Evolutionary conservation across 2,888 invertebrate genomes (phyloP).

Genomic region (Onchidella celtica): DNA sequence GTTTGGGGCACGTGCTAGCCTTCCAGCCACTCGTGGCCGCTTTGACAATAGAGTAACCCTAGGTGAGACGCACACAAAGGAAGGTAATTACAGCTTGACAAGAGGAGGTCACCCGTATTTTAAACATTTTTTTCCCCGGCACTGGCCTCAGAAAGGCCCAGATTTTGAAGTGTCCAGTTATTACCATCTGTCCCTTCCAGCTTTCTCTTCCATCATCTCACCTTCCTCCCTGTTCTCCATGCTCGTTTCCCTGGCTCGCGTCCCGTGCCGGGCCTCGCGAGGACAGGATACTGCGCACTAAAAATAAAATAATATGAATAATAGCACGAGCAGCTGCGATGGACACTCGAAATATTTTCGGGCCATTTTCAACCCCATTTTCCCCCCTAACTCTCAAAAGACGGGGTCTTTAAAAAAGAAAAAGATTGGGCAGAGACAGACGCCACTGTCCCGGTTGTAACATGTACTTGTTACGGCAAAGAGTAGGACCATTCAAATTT

Average conservation of each 20-base stretch:
- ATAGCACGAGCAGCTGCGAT: neutral
- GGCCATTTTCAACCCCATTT: neutral
- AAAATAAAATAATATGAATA: neutral
- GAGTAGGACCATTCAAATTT: neutral
- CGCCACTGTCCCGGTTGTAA: neutral
- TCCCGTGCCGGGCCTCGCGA: neutral
- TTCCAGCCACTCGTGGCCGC: neutral
- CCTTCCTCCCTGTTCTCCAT: neutral
- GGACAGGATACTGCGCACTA: neutral
- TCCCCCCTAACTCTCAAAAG: neutral
- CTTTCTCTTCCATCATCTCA: neutral
- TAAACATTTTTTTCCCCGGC: neutral
- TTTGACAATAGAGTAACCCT: neutral
- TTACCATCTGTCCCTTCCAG: neutral
- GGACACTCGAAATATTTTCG: neutral
- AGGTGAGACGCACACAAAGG: slow-evolving; percentile 18
- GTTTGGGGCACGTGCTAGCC: slow-evolving; percentile 25
- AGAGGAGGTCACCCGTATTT: slow-evolving; percentile 21
- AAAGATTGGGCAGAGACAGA: neutral
- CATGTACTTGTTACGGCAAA: neutral
- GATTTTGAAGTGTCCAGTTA: slow-evolving; percentile 8
- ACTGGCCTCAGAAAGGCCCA: neutral
- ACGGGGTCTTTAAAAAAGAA: neutral
- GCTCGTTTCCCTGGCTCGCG: neutral
- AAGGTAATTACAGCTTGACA: slow-evolving; percentile 6